These are phyloP conservation scores for Phymorhynchus buccinoides DNA, from an alignment of 1,140 invertebrate species.

Conservation along the genomic window DNA sequence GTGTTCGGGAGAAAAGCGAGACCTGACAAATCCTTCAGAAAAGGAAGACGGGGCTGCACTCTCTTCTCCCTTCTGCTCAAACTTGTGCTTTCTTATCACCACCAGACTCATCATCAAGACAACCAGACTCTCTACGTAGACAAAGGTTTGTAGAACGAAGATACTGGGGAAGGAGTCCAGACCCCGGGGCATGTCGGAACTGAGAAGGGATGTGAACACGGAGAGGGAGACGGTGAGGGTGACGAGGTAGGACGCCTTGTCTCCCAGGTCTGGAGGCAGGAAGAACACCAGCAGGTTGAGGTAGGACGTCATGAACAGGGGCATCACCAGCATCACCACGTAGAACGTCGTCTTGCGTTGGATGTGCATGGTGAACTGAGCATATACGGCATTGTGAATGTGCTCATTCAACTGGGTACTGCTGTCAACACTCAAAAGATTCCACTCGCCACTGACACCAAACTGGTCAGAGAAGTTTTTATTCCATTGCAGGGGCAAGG, in stretches of 20 bases:
- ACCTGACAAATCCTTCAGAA: too few species aligned
- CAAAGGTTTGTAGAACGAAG: background rate
- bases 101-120: background rate
- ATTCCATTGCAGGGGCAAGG: background rate
- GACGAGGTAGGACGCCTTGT: slow-evolving; percentile 10
- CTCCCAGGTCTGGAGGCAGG: background rate
- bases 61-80: background rate
- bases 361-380: background rate
- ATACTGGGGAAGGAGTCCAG: background rate
- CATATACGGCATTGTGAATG: background rate
- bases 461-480: background rate
- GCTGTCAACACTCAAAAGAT: background rate
- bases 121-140: background rate
- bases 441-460: background rate
- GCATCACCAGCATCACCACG: background rate
- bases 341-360: background rate
- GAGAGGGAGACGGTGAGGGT: slow-evolving; percentile 9
- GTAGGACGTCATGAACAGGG: background rate
- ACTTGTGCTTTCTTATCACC: background rate
- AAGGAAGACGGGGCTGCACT: too few species aligned
- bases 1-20: too few species aligned
- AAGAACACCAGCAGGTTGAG: background rate
- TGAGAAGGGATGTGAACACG: background rate
- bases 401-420: background rate
- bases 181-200: background rate